These are phyloP conservation scores for Mobula hypostoma DNA, from an alignment of 2,113 vertebrate genomes.

Conservation along the genomic window DNA sequence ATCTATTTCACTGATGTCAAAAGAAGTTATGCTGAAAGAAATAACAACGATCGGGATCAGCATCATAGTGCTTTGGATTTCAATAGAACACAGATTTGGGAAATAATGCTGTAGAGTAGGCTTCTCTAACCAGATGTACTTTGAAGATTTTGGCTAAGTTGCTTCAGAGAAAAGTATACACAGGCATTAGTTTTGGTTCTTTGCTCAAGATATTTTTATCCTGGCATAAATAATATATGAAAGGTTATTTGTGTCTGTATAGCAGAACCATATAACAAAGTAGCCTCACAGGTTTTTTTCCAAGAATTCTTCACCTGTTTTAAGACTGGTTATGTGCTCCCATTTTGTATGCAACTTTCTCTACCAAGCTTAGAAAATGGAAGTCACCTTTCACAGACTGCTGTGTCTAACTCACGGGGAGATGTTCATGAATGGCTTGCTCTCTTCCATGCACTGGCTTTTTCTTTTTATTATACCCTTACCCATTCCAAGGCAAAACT, in stretches of 20 bases:
- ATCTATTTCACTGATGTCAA: no score
- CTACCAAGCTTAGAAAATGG: not conserved
- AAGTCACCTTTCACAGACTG: not conserved
- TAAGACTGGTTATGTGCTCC: not conserved
- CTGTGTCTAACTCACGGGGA: no score
- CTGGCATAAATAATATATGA: slow-evolving; percentile 6
- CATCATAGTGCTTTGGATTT: not conserved
- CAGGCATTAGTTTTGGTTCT: not conserved
- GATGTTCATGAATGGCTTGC: not conserved
- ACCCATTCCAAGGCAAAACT: not conserved
- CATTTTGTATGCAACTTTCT: not conserved
- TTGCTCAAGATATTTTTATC: not conserved
- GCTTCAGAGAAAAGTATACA: not conserved
- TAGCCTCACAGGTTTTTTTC: no score
- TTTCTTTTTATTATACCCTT: no score
- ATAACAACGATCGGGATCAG: not conserved
- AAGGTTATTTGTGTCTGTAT: not conserved
- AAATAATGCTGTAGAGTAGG: not conserved
- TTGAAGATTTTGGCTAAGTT: not conserved
- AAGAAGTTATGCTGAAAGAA: not conserved
- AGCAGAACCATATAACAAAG: not conserved
- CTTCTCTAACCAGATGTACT: not conserved
- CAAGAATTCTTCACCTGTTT: not conserved
- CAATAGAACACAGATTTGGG: not conserved
- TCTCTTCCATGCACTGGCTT: not conserved